A percentile compares a stretch with the other conserved stretches of the same genome.
phyloP scores from a whole-genome alignment of 2,797 vertebrate species.

The Pseudocheirus occidentalis region DNA sequence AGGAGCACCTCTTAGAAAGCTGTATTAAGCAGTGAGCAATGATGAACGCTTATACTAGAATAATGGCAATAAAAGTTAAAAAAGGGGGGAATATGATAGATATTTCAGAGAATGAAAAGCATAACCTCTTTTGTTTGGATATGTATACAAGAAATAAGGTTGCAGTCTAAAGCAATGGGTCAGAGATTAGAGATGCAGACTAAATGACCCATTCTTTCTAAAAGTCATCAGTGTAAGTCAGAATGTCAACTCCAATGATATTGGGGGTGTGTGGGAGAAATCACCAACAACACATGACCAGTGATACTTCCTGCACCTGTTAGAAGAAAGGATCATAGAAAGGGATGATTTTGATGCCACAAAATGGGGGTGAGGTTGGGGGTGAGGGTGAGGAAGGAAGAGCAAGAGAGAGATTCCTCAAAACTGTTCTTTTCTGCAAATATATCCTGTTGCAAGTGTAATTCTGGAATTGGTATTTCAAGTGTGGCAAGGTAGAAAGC shows the following conservation, averaged over 20 bases:
- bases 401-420: not conserved
- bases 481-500: not conserved
- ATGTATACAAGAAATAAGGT: conserved; percentile 23
- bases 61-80: not conserved
- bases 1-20: not conserved
- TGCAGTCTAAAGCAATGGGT: not conserved
- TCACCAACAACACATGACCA: not conserved
- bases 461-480: not conserved
- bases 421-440: not conserved
- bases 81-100: not conserved
- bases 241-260: conserved; percentile 10
- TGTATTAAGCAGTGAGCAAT: not conserved
- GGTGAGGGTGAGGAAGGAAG: not conserved
- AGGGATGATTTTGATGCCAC: not conserved
- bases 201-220: not conserved
- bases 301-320: not conserved
- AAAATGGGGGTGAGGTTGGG: not conserved
- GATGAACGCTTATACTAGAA: not conserved
- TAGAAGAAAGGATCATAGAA: not conserved
- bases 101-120: conserved; percentile 10
- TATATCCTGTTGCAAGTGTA: not conserved
- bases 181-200: not conserved
- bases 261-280: conserved; percentile 4
- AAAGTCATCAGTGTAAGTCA: not conserved
- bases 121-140: not conserved